phyloP scores from a whole-genome alignment of 2,113 vertebrate genomes.

The Indicator maculatus region DNA sequence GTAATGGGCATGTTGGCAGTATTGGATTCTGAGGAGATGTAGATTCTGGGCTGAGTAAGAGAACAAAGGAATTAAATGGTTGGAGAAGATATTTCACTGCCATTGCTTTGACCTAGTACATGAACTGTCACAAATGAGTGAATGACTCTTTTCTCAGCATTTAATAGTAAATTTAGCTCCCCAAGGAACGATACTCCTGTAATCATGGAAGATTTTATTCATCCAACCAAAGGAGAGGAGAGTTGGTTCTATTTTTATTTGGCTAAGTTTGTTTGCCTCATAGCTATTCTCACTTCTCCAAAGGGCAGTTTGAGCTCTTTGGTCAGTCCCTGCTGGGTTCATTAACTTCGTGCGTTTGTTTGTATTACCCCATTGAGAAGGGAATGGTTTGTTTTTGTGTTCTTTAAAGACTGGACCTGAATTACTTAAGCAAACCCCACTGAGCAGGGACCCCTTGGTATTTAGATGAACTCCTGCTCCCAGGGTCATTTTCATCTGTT shows the following conservation, averaged over 20 bases:
- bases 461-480: constrained; percentile 15
- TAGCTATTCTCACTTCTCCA: not conserved
- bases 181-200: not conserved
- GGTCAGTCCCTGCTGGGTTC: constrained; percentile 36
- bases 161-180: not conserved
- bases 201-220: not conserved
- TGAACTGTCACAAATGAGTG: not conserved
- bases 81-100: not conserved
- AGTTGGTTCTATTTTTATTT: not conserved
- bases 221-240: not conserved
- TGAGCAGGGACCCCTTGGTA: constrained; percentile 14
- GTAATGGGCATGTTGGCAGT: not conserved
- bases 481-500: not conserved
- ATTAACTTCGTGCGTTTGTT: constrained; percentile 58
- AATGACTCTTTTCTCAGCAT: not conserved
- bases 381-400: constrained; percentile 45
- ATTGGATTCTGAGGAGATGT: not conserved
- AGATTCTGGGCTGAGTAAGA: not conserved
- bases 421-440: constrained; percentile 42
- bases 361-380: constrained; percentile 40
- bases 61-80: not conserved
- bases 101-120: not conserved
- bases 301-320: constrained; percentile 33
- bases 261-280: not conserved
- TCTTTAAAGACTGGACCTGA: constrained; percentile 33